Base-by-base conservation (phyloP, 1,140 invertebrate species). In the Campoletis sonorensis region DNA sequence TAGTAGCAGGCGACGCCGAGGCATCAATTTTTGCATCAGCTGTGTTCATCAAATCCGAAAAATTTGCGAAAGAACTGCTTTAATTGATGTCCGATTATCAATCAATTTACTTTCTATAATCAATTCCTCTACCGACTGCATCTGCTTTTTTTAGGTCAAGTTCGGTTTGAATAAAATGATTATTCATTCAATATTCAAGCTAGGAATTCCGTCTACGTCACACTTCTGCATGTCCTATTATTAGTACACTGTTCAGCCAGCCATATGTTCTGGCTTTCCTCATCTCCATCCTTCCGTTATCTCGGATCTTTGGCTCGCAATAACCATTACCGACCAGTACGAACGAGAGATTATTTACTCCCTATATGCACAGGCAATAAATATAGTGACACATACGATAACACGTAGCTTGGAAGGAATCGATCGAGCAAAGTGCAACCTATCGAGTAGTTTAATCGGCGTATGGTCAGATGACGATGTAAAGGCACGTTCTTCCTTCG, bases 361-460 rank as follows among this genome's bases (percentile, higher is more conserved):
- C 4, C 26, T 27, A 13, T 27, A 27, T 27, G 10, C 30, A 27
- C 15, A 67, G 23, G 23, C 23, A 64, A 64, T n/a, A n/a, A n/a
- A n/a, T n/a, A n/a, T n/a, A n/a, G n/a, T 67, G 61, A 67, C 23
- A 26, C 10, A 23, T 67, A 67, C 21, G 23, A 26, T 67, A 26
- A 67, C 23, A 27, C 23, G 23, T 3, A 15, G 23, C 61, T 26
- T 27, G 23, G 1, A 67, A 30, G 1, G 13, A 11, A 30, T 27
- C 61, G 61, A 67, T 67, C 21, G 61, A 8, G 23, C 61, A 67
- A 67, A 67, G 61, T 67, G 23, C 61, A 67, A 67, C n/a, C 4
- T 10, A 30, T 4, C 23, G 23, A 67, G 61, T 67, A 67, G 61
- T 67, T 10, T 26, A 67, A 27, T 67, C 21, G n/a, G 61, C 30